phyloP scores from a whole-genome alignment of 2,113 vertebrate genomes.

The Caranx ignobilis region DNA sequence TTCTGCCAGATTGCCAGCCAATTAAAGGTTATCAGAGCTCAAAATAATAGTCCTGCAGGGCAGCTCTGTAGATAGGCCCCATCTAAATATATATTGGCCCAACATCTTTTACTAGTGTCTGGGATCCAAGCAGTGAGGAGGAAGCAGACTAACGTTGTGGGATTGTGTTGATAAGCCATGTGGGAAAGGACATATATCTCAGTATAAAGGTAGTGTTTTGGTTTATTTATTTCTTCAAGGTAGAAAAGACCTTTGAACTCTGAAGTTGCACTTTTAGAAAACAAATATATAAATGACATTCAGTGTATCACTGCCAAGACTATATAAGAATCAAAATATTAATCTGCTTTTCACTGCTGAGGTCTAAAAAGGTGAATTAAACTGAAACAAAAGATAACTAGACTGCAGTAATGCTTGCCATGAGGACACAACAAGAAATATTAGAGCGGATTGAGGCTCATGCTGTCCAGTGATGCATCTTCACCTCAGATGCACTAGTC shows the following conservation, averaged over 20 bases:
- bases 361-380: slow-evolving; percentile 38
- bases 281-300: background rate
- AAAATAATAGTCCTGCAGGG: slow-evolving; percentile 65
- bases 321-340: slow-evolving; percentile 48
- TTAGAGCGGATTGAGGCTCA: slow-evolving; percentile 39
- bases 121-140: slow-evolving; percentile 27
- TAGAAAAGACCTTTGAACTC: slow-evolving; percentile 10
- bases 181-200: slow-evolving; percentile 36
- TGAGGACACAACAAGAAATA: slow-evolving; percentile 44
- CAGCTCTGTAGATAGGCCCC: slow-evolving; percentile 42
- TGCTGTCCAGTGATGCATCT: slow-evolving; percentile 43
- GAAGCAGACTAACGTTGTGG: slow-evolving; percentile 18
- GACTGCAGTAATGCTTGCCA: slow-evolving; percentile 12
- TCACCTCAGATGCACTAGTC: slow-evolving; percentile 61
- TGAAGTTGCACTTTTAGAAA: slow-evolving; percentile 33
- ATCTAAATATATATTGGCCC: slow-evolving; percentile 69
- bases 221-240: background rate
- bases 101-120: slow-evolving; percentile 38
- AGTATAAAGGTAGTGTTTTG: slow-evolving; percentile 3
- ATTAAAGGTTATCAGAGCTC: slow-evolving; percentile 80
- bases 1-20: slow-evolving; percentile 65
- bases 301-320: slow-evolving; percentile 35
- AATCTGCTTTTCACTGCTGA: slow-evolving; percentile 20
- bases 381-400: slow-evolving; percentile 44
- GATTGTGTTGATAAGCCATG: slow-evolving; percentile 42